A percentile compares a stretch with the other conserved stretches of the same genome.
Conservation (phyloP, 2,797 vertebrate species). For the Muraenolepis orangiensis region DNA sequence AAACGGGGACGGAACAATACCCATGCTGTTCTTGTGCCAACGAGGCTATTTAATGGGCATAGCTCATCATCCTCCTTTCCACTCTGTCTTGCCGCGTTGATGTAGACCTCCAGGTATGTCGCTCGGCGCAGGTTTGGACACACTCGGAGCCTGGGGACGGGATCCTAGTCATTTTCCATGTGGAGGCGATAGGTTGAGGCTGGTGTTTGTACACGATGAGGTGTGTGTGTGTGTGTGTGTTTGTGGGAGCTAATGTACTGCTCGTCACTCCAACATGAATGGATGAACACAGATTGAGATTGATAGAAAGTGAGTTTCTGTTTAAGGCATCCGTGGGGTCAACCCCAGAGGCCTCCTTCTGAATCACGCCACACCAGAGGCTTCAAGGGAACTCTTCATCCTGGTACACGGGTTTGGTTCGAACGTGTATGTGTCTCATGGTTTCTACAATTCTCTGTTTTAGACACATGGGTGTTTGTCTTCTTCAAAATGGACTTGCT, state of each 20-base stretch:
- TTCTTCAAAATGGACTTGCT: not conserved
- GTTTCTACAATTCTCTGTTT: not conserved
- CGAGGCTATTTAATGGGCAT: not conserved
- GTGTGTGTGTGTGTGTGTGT: too few species aligned
- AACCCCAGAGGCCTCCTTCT: not conserved
- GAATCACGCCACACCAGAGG: not conserved
- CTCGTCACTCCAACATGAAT: not conserved
- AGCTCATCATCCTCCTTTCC: not conserved
- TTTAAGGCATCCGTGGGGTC: not conserved
- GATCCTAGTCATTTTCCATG: not conserved
- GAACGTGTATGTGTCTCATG: too few species aligned
- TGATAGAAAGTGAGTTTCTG: not conserved
- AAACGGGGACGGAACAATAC: not conserved
- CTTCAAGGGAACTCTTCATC: not conserved
- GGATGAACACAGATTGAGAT: not conserved
- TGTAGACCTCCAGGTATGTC: not conserved
- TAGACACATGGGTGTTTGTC: not conserved
- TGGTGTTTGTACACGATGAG: too few species aligned
- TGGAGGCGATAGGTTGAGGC: not conserved
- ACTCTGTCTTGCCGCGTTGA: not conserved
- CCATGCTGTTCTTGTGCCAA: not conserved
- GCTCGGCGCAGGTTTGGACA: not conserved
- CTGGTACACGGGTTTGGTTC: too few species aligned
- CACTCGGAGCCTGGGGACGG: not conserved
- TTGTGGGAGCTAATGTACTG: too few species aligned